Base-by-base conservation (phyloP, 2,888 invertebrate species). In the Balanococcus diminutus region DNA sequence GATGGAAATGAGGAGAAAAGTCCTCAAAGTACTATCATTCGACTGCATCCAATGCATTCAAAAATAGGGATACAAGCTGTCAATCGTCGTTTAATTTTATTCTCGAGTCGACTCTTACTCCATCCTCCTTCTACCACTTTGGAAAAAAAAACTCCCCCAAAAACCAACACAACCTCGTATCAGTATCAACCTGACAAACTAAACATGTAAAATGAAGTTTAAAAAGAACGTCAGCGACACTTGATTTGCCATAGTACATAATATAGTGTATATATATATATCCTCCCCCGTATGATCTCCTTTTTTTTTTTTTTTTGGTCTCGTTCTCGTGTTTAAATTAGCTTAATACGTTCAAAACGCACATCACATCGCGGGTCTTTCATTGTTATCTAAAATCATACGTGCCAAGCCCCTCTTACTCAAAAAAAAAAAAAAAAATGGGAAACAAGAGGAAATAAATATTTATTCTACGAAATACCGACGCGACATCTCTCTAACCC, bases 301-400 rank as follows among this genome's bases (percentile, higher is more conserved):
- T n/a, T n/a, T n/a, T n/a, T n/a, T n/a, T n/a, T n/a, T n/a, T n/a
- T n/a, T n/a, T n/a, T n/a, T n/a, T n/a, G n/a, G n/a, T 56, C 22
- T 11, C 22, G 19, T 3, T 67, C 67, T 67, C 67, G 67, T 67
- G 67, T 67, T 67, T 67, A 67, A 67, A 67, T 67, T 67, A 67
- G 28, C 67, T 28, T 56, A 56, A 56, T 56, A 67, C 28, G 67
- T 67, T 67, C 14, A 9, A 67, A 67, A 67, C 28, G 67, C 25
- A 16, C 31, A 5, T 51, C 42, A 14, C 14, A 42, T 51, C 56
- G 11, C 56, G 2, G 56, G 22, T 19, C 22, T 56, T 22, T 6
- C 56, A 67, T 67, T 67, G 67, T 67, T 67, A 67, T 67, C 67
- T 67, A 67, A 67, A 67, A 67, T 67, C 67, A 67, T 28, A 67